phyloP scores from a whole-genome alignment of 2,113 vertebrate species.

The Amphiprion percula region DNA sequence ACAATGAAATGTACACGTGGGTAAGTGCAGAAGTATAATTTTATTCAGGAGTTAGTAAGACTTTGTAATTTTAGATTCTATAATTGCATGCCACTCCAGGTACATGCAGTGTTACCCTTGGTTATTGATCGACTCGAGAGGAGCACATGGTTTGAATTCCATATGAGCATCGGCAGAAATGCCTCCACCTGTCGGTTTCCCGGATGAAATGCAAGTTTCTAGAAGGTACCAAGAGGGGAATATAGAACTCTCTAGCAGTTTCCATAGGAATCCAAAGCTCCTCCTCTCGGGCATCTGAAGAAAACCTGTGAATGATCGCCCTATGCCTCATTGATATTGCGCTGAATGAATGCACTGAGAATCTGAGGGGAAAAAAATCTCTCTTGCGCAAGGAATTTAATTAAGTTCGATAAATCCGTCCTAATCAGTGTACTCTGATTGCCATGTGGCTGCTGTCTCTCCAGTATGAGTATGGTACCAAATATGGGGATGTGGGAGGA shows the following conservation, averaged over 20 bases:
- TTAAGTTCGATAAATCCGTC: constrained; percentile 12
- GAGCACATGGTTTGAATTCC: constrained; percentile 17
- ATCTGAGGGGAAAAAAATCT: background rate
- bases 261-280: constrained; percentile 42
- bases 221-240: constrained; percentile 80
- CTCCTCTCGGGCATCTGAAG: constrained; percentile 21
- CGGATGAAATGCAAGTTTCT: constrained; percentile 71
- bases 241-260: constrained; percentile 50
- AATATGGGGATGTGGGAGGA: background rate
- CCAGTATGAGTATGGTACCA: background rate
- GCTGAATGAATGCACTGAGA: background rate
- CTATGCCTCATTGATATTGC: background rate
- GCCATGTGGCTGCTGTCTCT: constrained; percentile 17
- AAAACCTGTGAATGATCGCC: constrained; percentile 1
- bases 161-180: background rate
- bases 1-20: background rate
- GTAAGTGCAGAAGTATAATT: too few relatives aligned
- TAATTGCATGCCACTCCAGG: background rate
- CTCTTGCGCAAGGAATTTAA: background rate
- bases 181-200: constrained; percentile 69
- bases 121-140: constrained; percentile 7
- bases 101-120: background rate
- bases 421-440: constrained; percentile 5
- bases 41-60: too few relatives aligned
- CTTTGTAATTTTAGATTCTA: too few relatives aligned